Conservation (phyloP, 2,797 vertebrate species). For the Vultur gryphus region DNA sequence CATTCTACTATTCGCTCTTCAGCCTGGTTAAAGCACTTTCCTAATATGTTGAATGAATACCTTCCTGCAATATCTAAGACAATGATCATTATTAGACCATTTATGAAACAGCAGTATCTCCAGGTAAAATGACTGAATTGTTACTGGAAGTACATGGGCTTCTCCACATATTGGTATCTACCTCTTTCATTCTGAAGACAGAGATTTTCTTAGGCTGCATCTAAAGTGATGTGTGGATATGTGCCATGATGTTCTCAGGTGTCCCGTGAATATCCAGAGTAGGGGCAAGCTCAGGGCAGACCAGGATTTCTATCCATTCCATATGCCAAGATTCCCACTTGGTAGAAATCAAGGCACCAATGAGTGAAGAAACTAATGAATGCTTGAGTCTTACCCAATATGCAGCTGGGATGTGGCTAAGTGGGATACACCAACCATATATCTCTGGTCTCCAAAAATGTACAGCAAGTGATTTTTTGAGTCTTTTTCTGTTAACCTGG, state of each 20-base stretch:
- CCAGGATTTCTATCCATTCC: background rate
- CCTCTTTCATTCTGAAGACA: background rate
- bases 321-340: background rate
- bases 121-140: background rate
- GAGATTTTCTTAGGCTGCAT: background rate
- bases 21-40: background rate
- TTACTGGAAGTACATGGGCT: background rate
- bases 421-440: background rate
- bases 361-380: background rate
- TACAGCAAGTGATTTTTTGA: background rate
- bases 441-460: background rate
- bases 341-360: background rate
- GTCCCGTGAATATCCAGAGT: background rate
- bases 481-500: background rate
- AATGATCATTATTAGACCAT: background rate
- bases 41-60: background rate
- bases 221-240: background rate
- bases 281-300: background rate
- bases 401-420: background rate
- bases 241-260: background rate
- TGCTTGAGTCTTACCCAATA: background rate
- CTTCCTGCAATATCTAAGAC: background rate
- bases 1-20: background rate
- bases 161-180: background rate
- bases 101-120: background rate